Conservation (phyloP, 2,113 vertebrate genomes). For the Zosterops borbonicus region DNA sequence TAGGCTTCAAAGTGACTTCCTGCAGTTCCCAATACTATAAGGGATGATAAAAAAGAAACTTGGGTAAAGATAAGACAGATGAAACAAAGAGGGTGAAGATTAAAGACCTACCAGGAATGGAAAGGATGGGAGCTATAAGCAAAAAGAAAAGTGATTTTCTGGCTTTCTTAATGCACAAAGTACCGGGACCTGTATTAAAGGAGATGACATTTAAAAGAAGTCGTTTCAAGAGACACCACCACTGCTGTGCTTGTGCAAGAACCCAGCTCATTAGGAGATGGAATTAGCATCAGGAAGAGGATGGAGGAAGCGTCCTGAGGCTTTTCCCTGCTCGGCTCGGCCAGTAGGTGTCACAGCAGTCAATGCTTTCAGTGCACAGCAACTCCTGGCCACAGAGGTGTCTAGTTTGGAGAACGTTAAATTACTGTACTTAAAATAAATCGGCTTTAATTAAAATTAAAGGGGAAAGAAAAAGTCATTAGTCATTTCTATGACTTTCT, state of each 20-base stretch:
- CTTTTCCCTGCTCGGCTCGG: background rate
- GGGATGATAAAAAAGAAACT: conserved; percentile 7
- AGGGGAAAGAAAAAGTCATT: background rate
- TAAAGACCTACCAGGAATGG: conserved; percentile 15
- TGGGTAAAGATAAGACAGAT: background rate
- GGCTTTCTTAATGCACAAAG: background rate
- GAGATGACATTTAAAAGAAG: background rate
- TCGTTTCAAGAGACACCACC: background rate
- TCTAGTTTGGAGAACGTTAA: background rate
- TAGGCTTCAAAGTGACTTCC: conserved; percentile 55
- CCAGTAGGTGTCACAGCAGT: conserved; percentile 52
- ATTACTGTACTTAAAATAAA: background rate
- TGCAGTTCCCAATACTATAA: conserved; percentile 13
- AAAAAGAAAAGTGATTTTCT: background rate
- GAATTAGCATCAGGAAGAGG: background rate
- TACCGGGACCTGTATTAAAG: background rate
- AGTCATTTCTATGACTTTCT: background rate
- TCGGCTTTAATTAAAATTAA: background rate
- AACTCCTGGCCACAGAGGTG: background rate
- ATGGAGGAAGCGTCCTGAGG: background rate
- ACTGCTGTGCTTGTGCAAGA: background rate
- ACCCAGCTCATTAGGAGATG: background rate
- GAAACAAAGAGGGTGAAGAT: conserved; percentile 41
- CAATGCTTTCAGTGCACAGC: background rate
- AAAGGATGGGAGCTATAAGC: background rate